A percentile compares a stretch with the other conserved stretches of the same genome.
Evolutionary conservation across 2,797 vertebrate species (phyloP).

Genomic region (Fundulus diaphanus): DNA sequence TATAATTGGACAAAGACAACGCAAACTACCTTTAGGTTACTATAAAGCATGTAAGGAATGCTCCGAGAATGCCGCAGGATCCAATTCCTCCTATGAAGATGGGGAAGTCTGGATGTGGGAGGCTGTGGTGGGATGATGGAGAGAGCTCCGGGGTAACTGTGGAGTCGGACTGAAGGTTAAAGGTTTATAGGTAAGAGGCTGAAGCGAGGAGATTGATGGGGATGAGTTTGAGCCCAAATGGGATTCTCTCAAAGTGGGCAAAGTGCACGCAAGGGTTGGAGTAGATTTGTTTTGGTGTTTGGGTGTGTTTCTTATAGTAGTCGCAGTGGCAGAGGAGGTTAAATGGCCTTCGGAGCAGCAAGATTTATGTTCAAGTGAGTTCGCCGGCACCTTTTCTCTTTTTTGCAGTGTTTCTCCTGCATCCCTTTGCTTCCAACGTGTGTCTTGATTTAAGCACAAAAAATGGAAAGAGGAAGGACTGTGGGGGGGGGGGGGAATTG

Average conservation of each 20-base stretch:
- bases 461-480: background rate
- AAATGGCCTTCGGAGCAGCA: constrained; percentile 49
- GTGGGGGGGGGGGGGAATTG: background rate
- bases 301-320: constrained; percentile 19
- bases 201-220: constrained; percentile 66
- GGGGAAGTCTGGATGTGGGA: constrained; percentile 21
- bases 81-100: constrained; percentile 53
- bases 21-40: constrained; percentile 58
- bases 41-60: constrained; percentile 74
- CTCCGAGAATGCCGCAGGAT: constrained; percentile 74
- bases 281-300: constrained; percentile 50
- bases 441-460: constrained; percentile 1
- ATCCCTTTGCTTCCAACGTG: constrained; percentile 2
- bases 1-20: constrained; percentile 26
- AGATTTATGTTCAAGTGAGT: constrained; percentile 55
- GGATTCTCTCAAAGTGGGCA: constrained; percentile 63
- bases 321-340: constrained; percentile 10
- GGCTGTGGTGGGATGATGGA: constrained; percentile 50
- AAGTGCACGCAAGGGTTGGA: constrained; percentile 46
- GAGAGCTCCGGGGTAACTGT: constrained; percentile 49
- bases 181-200: constrained; percentile 63
- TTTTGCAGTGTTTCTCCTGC: constrained; percentile 7
- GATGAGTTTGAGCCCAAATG: constrained; percentile 59
- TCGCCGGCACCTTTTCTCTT: constrained; percentile 46
- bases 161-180: constrained; percentile 61